A percentile compares a stretch with the other conserved stretches of the same genome.
These are phyloP conservation scores for Calliphora vomitoria DNA, from an alignment of 2,888 invertebrate genomes.

Conservation along the genomic window DNA sequence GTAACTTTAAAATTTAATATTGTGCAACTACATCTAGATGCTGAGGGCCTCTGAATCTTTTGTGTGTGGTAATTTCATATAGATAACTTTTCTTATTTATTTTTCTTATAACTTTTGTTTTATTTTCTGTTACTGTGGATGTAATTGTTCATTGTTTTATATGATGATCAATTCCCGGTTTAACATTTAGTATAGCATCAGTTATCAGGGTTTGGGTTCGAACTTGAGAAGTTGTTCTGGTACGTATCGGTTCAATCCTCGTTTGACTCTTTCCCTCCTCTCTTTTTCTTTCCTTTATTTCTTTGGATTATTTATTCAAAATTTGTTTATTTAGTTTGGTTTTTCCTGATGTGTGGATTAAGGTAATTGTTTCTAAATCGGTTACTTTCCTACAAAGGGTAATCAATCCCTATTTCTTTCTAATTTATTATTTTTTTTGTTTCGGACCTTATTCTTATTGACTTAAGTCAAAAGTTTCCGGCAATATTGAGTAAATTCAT, in stretches of 20 bases:
- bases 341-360: neutral
- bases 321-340: too few species aligned
- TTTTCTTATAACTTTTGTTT: too few species aligned
- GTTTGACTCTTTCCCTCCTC: neutral
- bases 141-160: neutral
- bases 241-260: neutral
- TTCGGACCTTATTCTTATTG: neutral
- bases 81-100: too few species aligned
- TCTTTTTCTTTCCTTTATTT: neutral
- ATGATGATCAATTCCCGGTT: neutral
- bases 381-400: neutral
- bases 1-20: too few species aligned
- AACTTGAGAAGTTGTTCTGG: neutral
- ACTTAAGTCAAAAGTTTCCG: neutral
- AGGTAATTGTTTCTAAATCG: neutral
- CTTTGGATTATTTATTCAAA: too few species aligned
- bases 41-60: too few species aligned
- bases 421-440: neutral
- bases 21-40: too few species aligned
- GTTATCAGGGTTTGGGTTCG: constrained; percentile 2
- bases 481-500: neutral
- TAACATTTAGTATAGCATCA: neutral
- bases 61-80: too few species aligned
- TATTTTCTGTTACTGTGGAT: neutral
- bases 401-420: neutral